Evolutionary conservation across 2,113 vertebrate species (phyloP).

Genomic region (Aleadryas rufinucha): DNA sequence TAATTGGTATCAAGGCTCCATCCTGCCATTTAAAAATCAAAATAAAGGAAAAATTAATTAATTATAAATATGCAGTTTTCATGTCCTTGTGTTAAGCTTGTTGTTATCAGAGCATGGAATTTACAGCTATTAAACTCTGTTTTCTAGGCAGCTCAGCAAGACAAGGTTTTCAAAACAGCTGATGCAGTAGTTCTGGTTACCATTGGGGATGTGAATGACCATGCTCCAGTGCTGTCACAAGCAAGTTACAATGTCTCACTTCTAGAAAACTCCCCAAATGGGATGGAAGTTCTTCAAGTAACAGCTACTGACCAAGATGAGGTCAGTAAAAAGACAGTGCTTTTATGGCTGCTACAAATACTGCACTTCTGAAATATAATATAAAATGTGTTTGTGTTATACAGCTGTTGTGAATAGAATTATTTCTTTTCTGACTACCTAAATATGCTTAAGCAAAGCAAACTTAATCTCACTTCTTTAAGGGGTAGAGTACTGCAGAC

Average conservation of each 20-base stretch:
- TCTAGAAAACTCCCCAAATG: conserved; percentile 70
- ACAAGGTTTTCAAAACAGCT: conserved; percentile 70
- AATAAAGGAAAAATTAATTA: background rate
- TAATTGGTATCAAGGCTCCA: background rate
- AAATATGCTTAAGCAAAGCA: background rate
- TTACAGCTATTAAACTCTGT: background rate
- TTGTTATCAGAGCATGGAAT: background rate
- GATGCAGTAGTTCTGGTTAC: conserved; percentile 67
- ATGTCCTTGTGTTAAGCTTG: background rate
- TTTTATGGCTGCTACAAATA: background rate
- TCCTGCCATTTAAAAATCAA: background rate
- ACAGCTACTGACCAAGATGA: conserved; percentile 69
- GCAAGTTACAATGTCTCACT: conserved; percentile 44
- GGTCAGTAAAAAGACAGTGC: conserved; percentile 29
- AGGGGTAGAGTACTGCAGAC: background rate
- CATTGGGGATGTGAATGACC: conserved; percentile 74
- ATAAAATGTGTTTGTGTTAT: background rate
- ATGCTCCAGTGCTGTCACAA: conserved; percentile 61
- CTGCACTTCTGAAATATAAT: background rate
- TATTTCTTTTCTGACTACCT: background rate
- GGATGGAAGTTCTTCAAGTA: conserved; percentile 57
- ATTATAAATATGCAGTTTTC: background rate
- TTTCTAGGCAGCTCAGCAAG: conserved; percentile 73
- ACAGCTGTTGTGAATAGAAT: background rate
- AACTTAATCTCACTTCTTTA: background rate